A percentile compares a stretch with the other conserved stretches of the same genome.
Conservation (phyloP, 2,888 invertebrate genomes). For the Xanthostigma xanthostigma region DNA sequence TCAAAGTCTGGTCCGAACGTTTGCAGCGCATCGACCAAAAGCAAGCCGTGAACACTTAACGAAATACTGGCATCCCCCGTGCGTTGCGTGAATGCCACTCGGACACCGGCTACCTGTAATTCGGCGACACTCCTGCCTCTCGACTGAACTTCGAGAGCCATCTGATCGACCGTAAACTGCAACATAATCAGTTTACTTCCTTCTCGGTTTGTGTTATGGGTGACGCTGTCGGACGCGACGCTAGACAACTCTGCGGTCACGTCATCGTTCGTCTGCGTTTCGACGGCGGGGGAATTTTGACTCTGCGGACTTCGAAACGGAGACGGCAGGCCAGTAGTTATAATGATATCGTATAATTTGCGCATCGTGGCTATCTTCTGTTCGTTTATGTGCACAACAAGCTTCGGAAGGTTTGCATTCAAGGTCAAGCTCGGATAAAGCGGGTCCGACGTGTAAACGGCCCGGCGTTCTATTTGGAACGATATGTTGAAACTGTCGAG, state of each 20-base stretch:
- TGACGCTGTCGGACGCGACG: constrained; percentile 32
- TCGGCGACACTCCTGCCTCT: constrained; percentile 83
- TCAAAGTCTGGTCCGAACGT: constrained; percentile 93
- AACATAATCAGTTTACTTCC: constrained; percentile 54
- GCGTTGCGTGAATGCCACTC: constrained; percentile 57
- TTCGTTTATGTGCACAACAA: constrained; percentile 83
- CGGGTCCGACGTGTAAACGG: constrained; percentile 71
- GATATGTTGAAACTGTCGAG: constrained; percentile 42
- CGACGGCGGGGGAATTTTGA: constrained; percentile 8
- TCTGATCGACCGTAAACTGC: constrained; percentile 76
- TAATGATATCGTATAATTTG: constrained; percentile 34
- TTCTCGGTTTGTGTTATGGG: constrained; percentile 22
- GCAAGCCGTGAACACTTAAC: constrained; percentile 79
- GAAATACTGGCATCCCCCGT: constrained; percentile 60
- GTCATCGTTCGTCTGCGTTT: constrained; percentile 11
- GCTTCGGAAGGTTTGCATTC: constrained; percentile 71
- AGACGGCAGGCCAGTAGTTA: constrained; percentile 28
- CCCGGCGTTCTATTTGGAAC: constrained; percentile 58
- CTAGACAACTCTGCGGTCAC: constrained; percentile 29
- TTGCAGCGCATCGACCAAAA: constrained; percentile 89
- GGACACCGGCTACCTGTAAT: constrained; percentile 80
- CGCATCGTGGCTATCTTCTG: constrained; percentile 61
- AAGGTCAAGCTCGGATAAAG: constrained; percentile 73
- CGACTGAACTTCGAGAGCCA: constrained; percentile 76
- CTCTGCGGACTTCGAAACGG: constrained; percentile 23